These are phyloP conservation scores for Ctenodactylus gundi DNA, from an alignment of 2,113 vertebrate genomes.

Conservation along the genomic window DNA sequence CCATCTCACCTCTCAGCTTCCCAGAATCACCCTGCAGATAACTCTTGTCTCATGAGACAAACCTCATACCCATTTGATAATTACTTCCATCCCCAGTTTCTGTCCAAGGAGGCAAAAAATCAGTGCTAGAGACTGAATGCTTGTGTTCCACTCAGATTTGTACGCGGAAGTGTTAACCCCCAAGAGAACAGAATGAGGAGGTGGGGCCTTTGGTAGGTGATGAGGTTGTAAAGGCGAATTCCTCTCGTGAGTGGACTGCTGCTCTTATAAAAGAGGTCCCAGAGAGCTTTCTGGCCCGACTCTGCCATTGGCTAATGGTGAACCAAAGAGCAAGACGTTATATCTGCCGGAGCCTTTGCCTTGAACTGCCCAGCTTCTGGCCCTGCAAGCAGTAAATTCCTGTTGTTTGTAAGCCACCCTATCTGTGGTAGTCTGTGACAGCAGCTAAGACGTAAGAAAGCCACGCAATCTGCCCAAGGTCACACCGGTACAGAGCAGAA, in stretches of 20 bases:
- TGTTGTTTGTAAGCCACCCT: not conserved
- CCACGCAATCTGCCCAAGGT: not conserved
- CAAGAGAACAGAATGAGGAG: not conserved
- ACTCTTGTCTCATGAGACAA: constrained; percentile 1
- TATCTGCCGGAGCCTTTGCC: not conserved
- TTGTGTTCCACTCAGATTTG: not conserved
- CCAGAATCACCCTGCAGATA: not conserved
- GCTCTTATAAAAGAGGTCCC: not conserved
- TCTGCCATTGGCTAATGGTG: not conserved
- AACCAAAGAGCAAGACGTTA: not conserved
- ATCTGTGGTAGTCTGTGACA: not conserved
- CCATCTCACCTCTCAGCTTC: not conserved
- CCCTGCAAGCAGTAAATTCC: not conserved
- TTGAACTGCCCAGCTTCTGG: not conserved
- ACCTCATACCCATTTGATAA: not conserved
- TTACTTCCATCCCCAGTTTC: not conserved
- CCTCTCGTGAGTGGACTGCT: not conserved
- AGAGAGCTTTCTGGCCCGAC: not conserved
- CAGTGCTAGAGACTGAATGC: not conserved
- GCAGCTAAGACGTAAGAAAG: not conserved
- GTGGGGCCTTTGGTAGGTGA: not conserved
- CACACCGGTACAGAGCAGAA: not conserved
- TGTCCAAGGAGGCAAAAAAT: not conserved
- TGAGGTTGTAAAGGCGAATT: not conserved
- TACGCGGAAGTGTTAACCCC: not conserved